Evolutionary conservation across 2,113 vertebrate species (phyloP).

Genomic region (Nibea albiflora): DNA sequence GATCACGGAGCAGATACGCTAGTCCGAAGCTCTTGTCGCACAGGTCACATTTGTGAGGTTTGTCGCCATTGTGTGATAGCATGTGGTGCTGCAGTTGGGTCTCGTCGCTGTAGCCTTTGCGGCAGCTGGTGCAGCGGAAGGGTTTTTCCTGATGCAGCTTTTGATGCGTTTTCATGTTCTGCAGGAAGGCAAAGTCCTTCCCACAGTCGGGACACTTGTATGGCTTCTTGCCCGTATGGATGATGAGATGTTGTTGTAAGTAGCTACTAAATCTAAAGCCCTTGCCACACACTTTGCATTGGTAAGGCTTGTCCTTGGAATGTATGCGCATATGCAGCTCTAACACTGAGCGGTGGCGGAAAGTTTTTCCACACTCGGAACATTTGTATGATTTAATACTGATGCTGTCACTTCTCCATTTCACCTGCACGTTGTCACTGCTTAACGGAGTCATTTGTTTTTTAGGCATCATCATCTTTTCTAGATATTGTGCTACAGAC

Average conservation of each 20-base stretch:
- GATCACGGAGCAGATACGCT: conserved; percentile 85
- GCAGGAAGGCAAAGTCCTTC: conserved; percentile 86
- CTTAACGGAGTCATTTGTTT: conserved; percentile 39
- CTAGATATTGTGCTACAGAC: conserved; percentile 52
- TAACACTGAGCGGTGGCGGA: conserved; percentile 85
- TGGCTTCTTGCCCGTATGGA: conserved; percentile 86
- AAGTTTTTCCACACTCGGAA: conserved; percentile 82
- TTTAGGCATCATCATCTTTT: conserved; percentile 39
- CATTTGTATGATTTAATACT: conserved; percentile 78
- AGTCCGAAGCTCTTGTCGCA: conserved; percentile 85
- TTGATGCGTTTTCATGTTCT: conserved; percentile 86
- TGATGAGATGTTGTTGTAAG: conserved; percentile 85
- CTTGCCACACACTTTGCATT: conserved; percentile 85
- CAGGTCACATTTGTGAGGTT: conserved; percentile 83
- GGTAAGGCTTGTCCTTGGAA: conserved; percentile 84
- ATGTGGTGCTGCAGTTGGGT: conserved; percentile 83
- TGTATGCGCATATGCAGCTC: conserved; percentile 87
- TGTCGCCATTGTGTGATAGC: conserved; percentile 84
- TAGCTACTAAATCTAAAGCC: conserved; percentile 85
- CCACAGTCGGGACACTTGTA: conserved; percentile 86
- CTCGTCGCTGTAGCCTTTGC: conserved; percentile 85
- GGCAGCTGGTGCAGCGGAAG: conserved; percentile 85
- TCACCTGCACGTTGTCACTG: conserved; percentile 56
- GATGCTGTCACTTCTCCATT: conserved; percentile 53
- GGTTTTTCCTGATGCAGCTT: conserved; percentile 86